Percentiles rank a stretch among this genome's conserved stretches.
Evolutionary conservation across 2,888 invertebrate species (phyloP).

Genomic region (Leptopterna dolabrata): DNA sequence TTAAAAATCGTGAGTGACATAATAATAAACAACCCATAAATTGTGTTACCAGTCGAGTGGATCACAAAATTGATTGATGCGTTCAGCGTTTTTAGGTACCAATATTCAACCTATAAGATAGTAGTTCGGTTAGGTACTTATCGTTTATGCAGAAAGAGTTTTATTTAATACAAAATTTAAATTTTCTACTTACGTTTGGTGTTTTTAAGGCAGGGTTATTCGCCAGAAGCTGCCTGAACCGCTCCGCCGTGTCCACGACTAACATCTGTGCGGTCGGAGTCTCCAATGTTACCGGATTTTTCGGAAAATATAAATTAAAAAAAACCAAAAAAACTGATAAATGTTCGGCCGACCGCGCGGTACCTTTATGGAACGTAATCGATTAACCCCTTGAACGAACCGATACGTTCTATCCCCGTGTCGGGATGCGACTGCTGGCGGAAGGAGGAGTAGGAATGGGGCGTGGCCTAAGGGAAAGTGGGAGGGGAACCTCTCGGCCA

Average conservation of each 20-base stretch:
- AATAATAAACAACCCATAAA: too few species aligned
- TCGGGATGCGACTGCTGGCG: slow-evolving; percentile 51
- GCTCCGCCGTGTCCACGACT: slow-evolving; percentile 59
- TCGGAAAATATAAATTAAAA: slow-evolving; percentile 23
- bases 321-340: not conserved
- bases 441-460: slow-evolving; percentile 41
- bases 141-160: too few species aligned
- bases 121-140: too few species aligned
- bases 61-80: too few species aligned
- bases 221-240: slow-evolving; percentile 60
- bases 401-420: slow-evolving; percentile 47
- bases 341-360: not conserved
- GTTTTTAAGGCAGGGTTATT: slow-evolving; percentile 60
- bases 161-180: too few species aligned
- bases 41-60: too few species aligned
- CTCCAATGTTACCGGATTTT: slow-evolving; percentile 24
- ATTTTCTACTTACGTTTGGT: slow-evolving; percentile 58
- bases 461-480: slow-evolving; percentile 40
- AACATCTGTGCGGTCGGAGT: slow-evolving; percentile 57
- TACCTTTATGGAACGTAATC: not conserved
- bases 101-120: too few species aligned
- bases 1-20: too few species aligned
- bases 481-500: slow-evolving; percentile 43
- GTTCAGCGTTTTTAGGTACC: too few species aligned
- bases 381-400: not conserved